A percentile compares a stretch with the other conserved stretches of the same genome.
These are phyloP conservation scores for Antheraea mylitta DNA, from an alignment of 1,140 invertebrate genomes.

Conservation along the genomic window DNA sequence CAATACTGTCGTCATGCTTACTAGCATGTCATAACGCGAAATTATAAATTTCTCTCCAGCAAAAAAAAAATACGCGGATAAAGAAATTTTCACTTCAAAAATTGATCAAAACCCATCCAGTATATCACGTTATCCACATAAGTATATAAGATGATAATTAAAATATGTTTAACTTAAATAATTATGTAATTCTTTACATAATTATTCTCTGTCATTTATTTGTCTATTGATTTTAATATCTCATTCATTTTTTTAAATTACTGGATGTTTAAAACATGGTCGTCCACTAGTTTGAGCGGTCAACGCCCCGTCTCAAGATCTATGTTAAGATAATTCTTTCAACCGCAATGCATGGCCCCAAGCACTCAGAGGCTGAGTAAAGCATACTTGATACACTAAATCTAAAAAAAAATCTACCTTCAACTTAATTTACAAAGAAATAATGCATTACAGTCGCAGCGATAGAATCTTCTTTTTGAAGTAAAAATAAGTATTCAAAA, in stretches of 20 bases:
- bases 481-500: not conserved
- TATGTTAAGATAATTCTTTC: conserved; percentile 73
- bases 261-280: conserved; percentile 29
- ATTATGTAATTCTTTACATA: too few relatives aligned
- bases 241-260: conserved; percentile 18
- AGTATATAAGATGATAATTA: too few relatives aligned
- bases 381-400: not conserved
- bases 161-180: too few relatives aligned
- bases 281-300: conserved; percentile 53
- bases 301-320: conserved; percentile 60
- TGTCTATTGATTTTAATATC: not conserved
- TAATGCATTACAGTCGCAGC: not conserved
- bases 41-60: too few relatives aligned
- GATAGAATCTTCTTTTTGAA: not conserved
- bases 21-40: too few relatives aligned
- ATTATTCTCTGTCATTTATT: not conserved
- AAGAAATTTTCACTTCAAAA: too few relatives aligned
- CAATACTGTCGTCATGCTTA: too few relatives aligned
- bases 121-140: too few relatives aligned
- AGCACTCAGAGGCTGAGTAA: conserved; percentile 44
- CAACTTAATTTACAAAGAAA: not conserved
- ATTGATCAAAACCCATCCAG: too few relatives aligned
- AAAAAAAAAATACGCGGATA: too few relatives aligned
- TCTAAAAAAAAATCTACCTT: not conserved
- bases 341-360: conserved; percentile 58